These are phyloP conservation scores for Lonchura striata DNA, from an alignment of 2,113 vertebrate species.

Conservation along the genomic window DNA sequence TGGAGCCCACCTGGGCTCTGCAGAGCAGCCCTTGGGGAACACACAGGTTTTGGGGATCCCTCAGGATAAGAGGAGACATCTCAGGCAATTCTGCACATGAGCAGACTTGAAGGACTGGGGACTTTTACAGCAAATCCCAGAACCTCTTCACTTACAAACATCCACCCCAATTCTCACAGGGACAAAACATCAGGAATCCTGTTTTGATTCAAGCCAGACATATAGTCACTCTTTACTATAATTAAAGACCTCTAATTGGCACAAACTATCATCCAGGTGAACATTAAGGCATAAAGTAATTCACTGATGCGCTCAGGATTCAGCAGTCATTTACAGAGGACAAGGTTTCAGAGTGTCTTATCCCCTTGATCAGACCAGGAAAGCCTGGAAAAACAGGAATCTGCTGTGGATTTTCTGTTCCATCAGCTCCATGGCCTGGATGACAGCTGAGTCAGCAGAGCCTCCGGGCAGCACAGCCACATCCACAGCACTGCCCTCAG, in stretches of 20 bases:
- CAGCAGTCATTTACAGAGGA: too few species aligned
- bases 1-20: background rate
- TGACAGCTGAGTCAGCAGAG: background rate
- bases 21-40: background rate
- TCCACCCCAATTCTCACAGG: background rate
- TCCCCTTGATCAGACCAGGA: background rate
- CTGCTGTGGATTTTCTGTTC: background rate
- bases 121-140: background rate
- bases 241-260: background rate
- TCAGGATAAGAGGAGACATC: background rate
- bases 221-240: background rate
- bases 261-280: background rate
- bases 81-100: background rate
- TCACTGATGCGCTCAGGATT: background rate
- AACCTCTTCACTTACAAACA: background rate
- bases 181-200: background rate
- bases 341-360: background rate
- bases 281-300: background rate
- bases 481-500: background rate
- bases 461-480: fast-evolving
- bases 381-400: background rate
- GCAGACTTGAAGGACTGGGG: background rate
- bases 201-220: background rate
- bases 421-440: background rate
- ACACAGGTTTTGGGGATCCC: background rate